Base-by-base conservation (phyloP, 2,113 vertebrate species). In the Clupea harengus region DNA sequence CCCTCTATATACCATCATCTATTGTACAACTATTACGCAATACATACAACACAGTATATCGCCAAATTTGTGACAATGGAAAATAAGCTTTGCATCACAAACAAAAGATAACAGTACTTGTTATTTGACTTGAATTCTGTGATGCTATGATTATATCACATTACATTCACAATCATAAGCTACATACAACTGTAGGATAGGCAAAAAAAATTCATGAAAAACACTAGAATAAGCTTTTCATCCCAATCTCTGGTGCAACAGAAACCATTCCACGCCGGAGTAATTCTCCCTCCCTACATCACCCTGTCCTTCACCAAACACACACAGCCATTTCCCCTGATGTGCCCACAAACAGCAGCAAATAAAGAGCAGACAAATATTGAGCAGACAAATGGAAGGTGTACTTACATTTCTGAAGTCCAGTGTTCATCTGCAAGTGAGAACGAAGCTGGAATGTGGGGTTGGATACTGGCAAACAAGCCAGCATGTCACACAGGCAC, bases 331-430 rank as follows among this genome's bases (percentile, higher is more conserved):
- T 8, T 64, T n/a, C n/a, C 6, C 60, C 60, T 64, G 22, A 64
- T 25, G n/a, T 7, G 8, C 20, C 60, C 20, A 22, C 57, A 22
- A 64, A 25, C 22, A 64, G n/a, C 22, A 64, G 20, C 20, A 25
- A n/a, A n/a, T 64, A 64, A 22, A n/a, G n/a, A n/a, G n/a, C n/a
- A n/a, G n/a, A n/a, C n/a, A n/a, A n/a, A n/a, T n/a, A n/a, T n/a
- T 64, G 60, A 64, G n/a, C 60, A 64, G 60, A 8, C 20, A n/a
- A n/a, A 39, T 39, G 39, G 39, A 39, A 39, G 39, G 10, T 17
- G n/a, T 91, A 95, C 97, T 97, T 95, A 99, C 98, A 99, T 99
- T 98, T 99, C 96, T 97, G 97, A 97, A 97, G 97, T 97, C 97
- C 97, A 98, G 97, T 96, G 97, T 99, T 99, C 97, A 99, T 99